Conservation (phyloP, 2,888 invertebrate species). For the Chymomyza amoena region DNA sequence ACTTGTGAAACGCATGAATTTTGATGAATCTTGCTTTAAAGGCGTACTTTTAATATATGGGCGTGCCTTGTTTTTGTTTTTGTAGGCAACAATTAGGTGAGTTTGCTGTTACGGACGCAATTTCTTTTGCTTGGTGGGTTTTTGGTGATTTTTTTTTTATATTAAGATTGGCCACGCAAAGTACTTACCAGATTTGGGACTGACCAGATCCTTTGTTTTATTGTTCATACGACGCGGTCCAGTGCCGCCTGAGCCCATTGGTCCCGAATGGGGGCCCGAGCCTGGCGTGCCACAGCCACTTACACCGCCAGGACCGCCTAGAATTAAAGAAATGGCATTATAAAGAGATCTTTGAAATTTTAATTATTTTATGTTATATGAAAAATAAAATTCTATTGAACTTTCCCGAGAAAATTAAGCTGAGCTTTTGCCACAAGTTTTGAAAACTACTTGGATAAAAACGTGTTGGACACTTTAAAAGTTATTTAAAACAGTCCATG, state of each 20-base stretch:
- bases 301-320: constrained; percentile 77
- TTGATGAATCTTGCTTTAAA: constrained; percentile 15
- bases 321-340: neutral
- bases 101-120: neutral
- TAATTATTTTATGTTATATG: too few species aligned
- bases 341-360: too few species aligned
- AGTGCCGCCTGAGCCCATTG: constrained; percentile 78
- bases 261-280: constrained; percentile 78
- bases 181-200: constrained; percentile 79
- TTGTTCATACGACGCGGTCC: constrained; percentile 79
- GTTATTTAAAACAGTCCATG: too few species aligned
- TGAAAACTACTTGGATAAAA: too few species aligned
- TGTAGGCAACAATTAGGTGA: neutral
- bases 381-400: too few species aligned
- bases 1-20: neutral
- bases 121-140: constrained; percentile 27
- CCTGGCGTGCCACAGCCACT: constrained; percentile 79
- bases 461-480: too few species aligned
- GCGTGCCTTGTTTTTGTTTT: constrained; percentile 17
- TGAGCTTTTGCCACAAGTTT: neutral
- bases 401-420: too few species aligned
- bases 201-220: constrained; percentile 79
- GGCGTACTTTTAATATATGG: constrained; percentile 43
- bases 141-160: constrained; percentile 8
- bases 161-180: constrained; percentile 6